Percentiles rank a stretch among this genome's conserved stretches.
Conservation (phyloP, 2,113 vertebrate species). For the Craseonycteris thonglongyai region DNA sequence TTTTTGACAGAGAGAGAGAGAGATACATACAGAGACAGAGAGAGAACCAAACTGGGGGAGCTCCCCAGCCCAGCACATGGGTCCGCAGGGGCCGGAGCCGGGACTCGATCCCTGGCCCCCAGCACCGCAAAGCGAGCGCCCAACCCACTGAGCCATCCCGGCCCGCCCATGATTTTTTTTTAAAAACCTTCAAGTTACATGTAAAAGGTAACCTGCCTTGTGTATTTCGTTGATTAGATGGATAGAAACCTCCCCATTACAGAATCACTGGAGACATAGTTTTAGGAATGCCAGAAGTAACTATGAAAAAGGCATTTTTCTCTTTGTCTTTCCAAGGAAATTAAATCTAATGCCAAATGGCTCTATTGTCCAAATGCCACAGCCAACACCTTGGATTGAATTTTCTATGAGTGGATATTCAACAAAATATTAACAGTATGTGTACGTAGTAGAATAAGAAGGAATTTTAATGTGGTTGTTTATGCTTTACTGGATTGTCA, state of each 20-base stretch:
- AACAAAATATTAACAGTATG: not conserved
- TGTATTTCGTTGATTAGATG: not conserved
- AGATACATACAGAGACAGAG: too few species aligned
- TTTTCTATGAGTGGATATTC: not conserved
- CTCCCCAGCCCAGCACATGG: too few species aligned
- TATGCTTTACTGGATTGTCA: not conserved
- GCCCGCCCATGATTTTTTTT: too few species aligned
- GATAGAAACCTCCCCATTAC: not conserved
- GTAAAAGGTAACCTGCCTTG: not conserved
- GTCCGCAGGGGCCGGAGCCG: too few species aligned
- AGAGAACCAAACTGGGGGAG: too few species aligned
- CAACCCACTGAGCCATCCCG: too few species aligned
- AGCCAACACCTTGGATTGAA: not conserved
- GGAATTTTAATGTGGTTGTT: not conserved
- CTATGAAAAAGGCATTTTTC: not conserved
- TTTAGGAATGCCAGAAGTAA: not conserved
- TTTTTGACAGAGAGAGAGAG: too few species aligned
- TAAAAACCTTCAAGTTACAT: not conserved
- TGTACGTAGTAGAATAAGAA: not conserved
- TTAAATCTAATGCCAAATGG: not conserved
- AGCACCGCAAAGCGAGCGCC: too few species aligned
- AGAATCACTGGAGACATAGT: not conserved
- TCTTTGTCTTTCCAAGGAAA: not conserved
- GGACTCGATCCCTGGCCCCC: too few species aligned
- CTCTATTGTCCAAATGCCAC: accelerated